These are phyloP conservation scores for Lepidotrigona ventralis DNA, from an alignment of 1,140 invertebrate species.

Conservation along the genomic window DNA sequence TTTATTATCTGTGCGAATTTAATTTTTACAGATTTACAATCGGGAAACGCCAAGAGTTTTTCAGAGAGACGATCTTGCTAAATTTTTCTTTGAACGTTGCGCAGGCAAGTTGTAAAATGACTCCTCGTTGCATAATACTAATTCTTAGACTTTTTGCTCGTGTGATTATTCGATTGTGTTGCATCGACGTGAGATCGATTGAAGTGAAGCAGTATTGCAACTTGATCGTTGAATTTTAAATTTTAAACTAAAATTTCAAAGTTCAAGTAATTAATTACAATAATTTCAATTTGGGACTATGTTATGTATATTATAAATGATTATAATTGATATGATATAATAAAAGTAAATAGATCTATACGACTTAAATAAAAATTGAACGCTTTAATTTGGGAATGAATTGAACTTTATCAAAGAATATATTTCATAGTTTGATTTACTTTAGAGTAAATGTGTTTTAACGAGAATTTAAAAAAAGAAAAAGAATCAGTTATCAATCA, in stretches of 20 bases:
- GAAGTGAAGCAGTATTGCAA: not conserved
- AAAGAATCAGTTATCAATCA: too few species aligned
- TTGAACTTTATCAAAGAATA: too few species aligned
- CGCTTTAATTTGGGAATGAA: too few species aligned
- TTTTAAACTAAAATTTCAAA: not conserved
- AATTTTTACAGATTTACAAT: not conserved
- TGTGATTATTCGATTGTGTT: not conserved
- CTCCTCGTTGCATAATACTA: conserved; percentile 28
- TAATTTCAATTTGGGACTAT: not conserved
- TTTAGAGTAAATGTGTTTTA: too few species aligned
- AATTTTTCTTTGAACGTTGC: not conserved
- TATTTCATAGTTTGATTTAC: too few species aligned
- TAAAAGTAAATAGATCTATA: too few species aligned
- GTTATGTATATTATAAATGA: not conserved
- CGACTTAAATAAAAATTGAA: too few species aligned
- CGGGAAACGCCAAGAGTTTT: not conserved
- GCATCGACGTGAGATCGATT: not conserved
- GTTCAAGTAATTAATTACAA: not conserved
- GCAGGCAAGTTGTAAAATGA: conserved; percentile 18
- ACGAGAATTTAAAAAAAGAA: too few species aligned
- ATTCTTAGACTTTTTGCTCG: not conserved
- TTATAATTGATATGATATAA: too few species aligned
- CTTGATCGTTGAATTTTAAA: not conserved
- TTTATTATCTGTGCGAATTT: too few species aligned
- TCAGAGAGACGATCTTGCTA: not conserved